Evolutionary conservation across 2,888 invertebrate genomes (phyloP).

Genomic region (Scelioninae gen. 2): DNA sequence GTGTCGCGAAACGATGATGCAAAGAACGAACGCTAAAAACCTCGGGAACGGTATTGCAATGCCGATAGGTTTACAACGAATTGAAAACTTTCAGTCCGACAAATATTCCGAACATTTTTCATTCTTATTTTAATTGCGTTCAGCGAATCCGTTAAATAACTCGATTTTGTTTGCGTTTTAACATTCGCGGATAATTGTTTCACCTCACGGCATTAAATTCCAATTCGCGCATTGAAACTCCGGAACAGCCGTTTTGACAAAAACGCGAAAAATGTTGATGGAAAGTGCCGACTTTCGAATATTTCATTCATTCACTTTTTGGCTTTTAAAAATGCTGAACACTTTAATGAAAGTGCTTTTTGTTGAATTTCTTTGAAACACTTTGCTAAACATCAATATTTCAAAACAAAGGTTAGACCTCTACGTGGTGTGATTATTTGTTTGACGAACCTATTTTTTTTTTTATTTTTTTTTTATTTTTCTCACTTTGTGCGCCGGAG

Average conservation of each 20-base stretch:
- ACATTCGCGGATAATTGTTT: constrained; percentile 15
- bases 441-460: constrained; percentile 15
- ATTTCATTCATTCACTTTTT: constrained; percentile 35
- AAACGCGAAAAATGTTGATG: constrained; percentile 30
- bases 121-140: constrained; percentile 17
- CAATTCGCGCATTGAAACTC: no score
- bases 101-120: constrained; percentile 19
- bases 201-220: constrained; percentile 14
- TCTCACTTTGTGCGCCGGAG: constrained; percentile 3
- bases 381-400: constrained; percentile 34
- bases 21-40: no score
- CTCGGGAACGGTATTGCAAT: neutral
- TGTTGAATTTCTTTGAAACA: constrained; percentile 34
- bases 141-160: constrained; percentile 23
- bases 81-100: constrained; percentile 13
- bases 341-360: constrained; percentile 47
- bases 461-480: constrained; percentile 22
- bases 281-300: constrained; percentile 28
- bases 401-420: constrained; percentile 30
- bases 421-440: constrained; percentile 13
- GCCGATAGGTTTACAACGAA: constrained; percentile 18
- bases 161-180: constrained; percentile 22
- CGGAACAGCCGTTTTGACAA: no score
- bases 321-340: constrained; percentile 28
- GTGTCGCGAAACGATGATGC: constrained; percentile 1